Base-by-base conservation (phyloP, 2,888 invertebrate genomes). In the Netelia virgata region DNA sequence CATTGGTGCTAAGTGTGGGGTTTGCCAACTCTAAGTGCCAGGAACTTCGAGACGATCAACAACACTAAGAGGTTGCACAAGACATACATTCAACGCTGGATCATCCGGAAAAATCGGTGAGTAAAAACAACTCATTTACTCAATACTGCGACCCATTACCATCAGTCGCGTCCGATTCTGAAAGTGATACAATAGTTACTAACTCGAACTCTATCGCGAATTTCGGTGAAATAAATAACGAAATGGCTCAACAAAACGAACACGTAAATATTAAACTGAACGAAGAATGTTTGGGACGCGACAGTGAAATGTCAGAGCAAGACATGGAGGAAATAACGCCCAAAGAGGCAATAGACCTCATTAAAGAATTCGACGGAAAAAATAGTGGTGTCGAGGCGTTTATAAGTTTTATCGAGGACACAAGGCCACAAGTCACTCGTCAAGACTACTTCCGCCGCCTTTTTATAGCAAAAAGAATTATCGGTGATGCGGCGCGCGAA, bases 341-440 rank as follows among this genome's bases (percentile, higher is more conserved):
- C 16, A 41, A 57, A 41, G 70, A 70, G 57, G 70, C 72, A 9
- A 14, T 72, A 11, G 43, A 74, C 8, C 16, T 77, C 0, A 50
- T 77, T 16, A 23, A 28, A 43, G 66, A 68, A 28, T 76, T 59
- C 41, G 57, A 76, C 43, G 66, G 76, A 11, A 76, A 76, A 76
- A 47, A 43, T 11, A 66, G 66, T 16, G 76, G 76, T 11, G 57
- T 76, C 16, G 76, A 57, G 28, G 10, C 55, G 14, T 75, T 76
- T 11, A 76, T 76, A 10, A 36, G 53, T 1, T 28, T 43, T 5
- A 76, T 76, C 59, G 59, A 76, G 16, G 72, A 72, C n/a, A 43
- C 43, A 20, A 11, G 59, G 20, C n/a, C 8, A 20, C 59, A 72
- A 43, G 43, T 59, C 0, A 20, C 72, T 5, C 59, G 72, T 1